Evolutionary conservation across 2,113 vertebrate genomes (phyloP).

Genomic region (Petromus typicus): DNA sequence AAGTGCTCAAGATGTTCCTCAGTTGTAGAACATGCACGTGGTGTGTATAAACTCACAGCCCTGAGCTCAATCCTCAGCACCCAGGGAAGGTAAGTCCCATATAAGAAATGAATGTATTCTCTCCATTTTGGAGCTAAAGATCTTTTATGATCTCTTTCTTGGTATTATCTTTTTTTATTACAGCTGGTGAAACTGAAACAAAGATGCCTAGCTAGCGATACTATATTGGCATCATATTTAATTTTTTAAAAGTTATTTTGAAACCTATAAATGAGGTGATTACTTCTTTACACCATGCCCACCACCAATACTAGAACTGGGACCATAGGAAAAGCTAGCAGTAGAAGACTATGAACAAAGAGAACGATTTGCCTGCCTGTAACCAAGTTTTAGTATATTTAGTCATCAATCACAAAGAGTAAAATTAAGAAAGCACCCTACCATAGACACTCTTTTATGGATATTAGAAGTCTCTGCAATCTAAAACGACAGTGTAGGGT

Average conservation of each 20-base stretch:
- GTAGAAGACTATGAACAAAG: not conserved
- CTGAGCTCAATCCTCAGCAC: not conserved
- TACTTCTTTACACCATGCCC: not conserved
- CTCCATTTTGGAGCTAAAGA: not conserved
- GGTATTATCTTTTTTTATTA: not conserved
- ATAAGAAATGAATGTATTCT: not conserved
- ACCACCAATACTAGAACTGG: not conserved
- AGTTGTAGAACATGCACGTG: not conserved
- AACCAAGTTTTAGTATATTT: not conserved
- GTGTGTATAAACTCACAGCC: too few species aligned
- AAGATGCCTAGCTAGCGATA: not conserved
- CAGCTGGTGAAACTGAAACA: not conserved
- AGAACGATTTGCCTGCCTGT: not conserved
- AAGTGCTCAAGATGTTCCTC: not conserved
- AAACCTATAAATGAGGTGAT: not conserved
- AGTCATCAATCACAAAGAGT: not conserved
- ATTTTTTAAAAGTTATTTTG: slow-evolving; percentile 24
- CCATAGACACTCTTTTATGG: not conserved
- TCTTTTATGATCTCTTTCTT: not conserved
- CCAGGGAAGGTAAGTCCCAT: not conserved
- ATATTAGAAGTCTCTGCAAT: not conserved
- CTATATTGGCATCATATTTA: not conserved
- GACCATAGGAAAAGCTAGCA: not conserved
- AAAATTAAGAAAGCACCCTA: not conserved
- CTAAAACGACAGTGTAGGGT: not conserved